phyloP scores from a whole-genome alignment of 2,888 invertebrate species.

The Eupsilia transversa region DNA sequence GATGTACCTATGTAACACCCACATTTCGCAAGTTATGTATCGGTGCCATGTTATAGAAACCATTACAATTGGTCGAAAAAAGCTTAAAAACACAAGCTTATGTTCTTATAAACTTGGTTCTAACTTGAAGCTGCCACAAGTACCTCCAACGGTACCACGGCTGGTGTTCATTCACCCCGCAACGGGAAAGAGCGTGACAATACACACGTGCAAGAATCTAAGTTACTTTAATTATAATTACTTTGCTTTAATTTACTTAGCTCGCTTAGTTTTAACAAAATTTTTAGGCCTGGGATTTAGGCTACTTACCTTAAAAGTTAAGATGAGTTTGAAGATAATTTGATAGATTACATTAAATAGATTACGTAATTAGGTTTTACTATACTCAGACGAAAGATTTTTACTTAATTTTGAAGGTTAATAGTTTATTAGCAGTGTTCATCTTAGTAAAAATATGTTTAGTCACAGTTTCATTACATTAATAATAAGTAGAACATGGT shows the following conservation, averaged over 20 bases:
- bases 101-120: slow-evolving; percentile 15
- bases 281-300: not conserved
- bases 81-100: slow-evolving; percentile 14
- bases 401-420: not conserved
- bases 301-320: not conserved
- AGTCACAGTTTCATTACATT: not conserved
- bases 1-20: too few relatives aligned
- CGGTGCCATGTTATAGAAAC: not conserved
- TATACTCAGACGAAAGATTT: not conserved
- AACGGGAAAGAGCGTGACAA: slow-evolving; percentile 57
- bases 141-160: slow-evolving; percentile 52
- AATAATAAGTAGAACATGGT: not conserved
- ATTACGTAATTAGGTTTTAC: not conserved
- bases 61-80: not conserved
- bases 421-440: not conserved
- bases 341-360: not conserved
- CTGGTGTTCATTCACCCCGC: slow-evolving; percentile 61
- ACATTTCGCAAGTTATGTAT: not conserved
- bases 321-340: not conserved
- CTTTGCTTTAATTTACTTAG: slow-evolving; percentile 12
- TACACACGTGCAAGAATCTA: slow-evolving; percentile 36
- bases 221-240: slow-evolving; percentile 47
- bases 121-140: slow-evolving; percentile 23
- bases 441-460: not conserved
- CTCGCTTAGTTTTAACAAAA: not conserved